These are phyloP conservation scores for Chaetura pelagica DNA, from an alignment of 2,113 vertebrate species.

Conservation along the genomic window DNA sequence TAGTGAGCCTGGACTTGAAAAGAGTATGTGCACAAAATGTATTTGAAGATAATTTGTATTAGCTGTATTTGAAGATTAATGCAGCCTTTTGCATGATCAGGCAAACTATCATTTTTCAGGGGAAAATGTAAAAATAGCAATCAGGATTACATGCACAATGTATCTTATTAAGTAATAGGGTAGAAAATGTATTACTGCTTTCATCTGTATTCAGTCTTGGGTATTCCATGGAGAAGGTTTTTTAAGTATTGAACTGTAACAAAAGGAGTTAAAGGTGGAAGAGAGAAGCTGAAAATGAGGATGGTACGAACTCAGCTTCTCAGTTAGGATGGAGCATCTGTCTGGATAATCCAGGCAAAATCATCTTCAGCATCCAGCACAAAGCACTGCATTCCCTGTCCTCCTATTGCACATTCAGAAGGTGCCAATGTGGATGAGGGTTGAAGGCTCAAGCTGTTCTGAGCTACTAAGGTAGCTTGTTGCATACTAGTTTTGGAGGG, in stretches of 20 bases:
- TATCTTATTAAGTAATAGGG: neutral
- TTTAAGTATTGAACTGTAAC: neutral
- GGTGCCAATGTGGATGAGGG: neutral
- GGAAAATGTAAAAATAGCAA: neutral
- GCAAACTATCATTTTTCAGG: neutral
- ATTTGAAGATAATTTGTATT: too few relatives aligned
- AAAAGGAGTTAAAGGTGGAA: neutral
- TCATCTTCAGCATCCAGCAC: neutral
- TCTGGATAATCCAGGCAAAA: neutral
- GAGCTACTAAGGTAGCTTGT: neutral
- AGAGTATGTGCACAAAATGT: neutral
- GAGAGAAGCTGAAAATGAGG: neutral
- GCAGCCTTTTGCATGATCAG: neutral
- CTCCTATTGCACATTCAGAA: neutral
- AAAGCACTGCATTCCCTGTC: too few relatives aligned
- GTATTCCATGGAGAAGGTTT: neutral
- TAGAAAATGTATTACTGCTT: neutral
- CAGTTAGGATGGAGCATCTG: neutral
- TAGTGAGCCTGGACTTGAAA: neutral
- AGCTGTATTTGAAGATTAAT: neutral
- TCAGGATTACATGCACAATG: fast-evolving
- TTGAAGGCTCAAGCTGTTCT: neutral
- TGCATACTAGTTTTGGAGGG: fast-evolving
- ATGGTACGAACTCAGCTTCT: neutral
- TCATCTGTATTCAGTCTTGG: neutral